Evolutionary conservation across 2,113 vertebrate species (phyloP).

Genomic region (Ammospiza caudacuta): DNA sequence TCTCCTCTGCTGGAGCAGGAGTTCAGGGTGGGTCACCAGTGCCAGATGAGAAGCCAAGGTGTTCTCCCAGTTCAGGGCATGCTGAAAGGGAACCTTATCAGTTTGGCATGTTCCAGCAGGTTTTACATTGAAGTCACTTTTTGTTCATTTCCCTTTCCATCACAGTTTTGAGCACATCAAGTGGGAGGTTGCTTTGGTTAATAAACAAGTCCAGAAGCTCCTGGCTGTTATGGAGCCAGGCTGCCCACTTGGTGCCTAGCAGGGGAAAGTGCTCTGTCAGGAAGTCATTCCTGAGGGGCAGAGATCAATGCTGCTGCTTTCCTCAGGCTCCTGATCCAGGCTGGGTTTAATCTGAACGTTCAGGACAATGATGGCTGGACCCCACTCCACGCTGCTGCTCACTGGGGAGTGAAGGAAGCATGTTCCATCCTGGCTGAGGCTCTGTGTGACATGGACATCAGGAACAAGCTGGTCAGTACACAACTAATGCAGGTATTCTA

Average conservation of each 20-base stretch:
- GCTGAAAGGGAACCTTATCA: not conserved
- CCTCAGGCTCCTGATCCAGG: constrained; percentile 88
- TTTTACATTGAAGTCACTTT: not conserved
- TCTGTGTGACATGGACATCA: constrained; percentile 91
- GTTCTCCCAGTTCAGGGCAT: not conserved
- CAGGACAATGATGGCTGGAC: constrained; percentile 93
- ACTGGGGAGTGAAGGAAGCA: constrained; percentile 93
- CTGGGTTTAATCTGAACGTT: constrained; percentile 87
- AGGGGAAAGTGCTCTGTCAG: not conserved
- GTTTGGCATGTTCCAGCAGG: not conserved
- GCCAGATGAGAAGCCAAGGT: not conserved
- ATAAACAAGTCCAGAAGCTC: not conserved
- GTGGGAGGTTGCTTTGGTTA: not conserved
- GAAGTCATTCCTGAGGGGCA: not conserved
- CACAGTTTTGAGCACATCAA: not conserved
- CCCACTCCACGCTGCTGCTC: constrained; percentile 90
- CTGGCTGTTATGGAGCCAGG: not conserved
- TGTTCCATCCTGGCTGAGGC: constrained; percentile 89
- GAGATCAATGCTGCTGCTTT: not conserved
- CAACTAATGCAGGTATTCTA: not conserved
- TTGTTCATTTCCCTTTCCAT: not conserved
- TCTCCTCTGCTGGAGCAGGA: not conserved
- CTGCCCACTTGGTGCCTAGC: not conserved
- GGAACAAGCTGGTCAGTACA: constrained; percentile 88
- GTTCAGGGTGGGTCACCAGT: not conserved